Evolutionary conservation across 2,888 invertebrate species (phyloP).

Genomic region (Oconnorella tubifera): DNA sequence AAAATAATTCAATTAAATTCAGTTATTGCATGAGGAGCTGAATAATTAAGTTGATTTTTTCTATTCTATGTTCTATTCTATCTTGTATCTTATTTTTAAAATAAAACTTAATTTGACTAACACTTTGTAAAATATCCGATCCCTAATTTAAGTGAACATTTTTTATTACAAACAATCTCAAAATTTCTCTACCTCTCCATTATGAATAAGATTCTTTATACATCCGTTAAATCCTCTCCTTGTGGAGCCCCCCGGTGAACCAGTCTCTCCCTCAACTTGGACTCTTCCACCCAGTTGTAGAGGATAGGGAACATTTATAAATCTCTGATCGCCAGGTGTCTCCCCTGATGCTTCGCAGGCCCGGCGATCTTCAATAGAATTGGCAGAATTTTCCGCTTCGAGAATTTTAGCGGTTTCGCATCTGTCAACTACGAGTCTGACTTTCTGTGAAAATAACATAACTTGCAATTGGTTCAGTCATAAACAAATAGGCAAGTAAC

Average conservation of each 20-base stretch:
- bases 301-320: constrained; percentile 16
- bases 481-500: too few species aligned
- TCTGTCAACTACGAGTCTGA: constrained; percentile 22
- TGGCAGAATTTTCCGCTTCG: constrained; percentile 10
- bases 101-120: too few species aligned
- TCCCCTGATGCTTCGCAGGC: constrained; percentile 14
- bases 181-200: constrained; percentile 74
- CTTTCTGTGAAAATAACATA: constrained; percentile 10
- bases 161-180: too few species aligned
- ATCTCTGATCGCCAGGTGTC: not conserved
- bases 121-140: too few species aligned
- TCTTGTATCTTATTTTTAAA: too few species aligned
- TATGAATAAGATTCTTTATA: constrained; percentile 89
- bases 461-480: too few species aligned
- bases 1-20: too few species aligned
- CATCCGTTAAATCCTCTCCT: constrained; percentile 88
- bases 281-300: constrained; percentile 24
- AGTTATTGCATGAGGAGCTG: too few species aligned
- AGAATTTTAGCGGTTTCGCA: constrained; percentile 5
- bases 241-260: not conserved
- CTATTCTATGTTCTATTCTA: too few species aligned
- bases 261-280: not conserved
- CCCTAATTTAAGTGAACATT: too few species aligned
- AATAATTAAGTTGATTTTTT: too few species aligned
- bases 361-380: constrained; percentile 5